Evolutionary conservation across 2,888 invertebrate genomes (phyloP).

Genomic region (Drosophila diplacantha): DNA sequence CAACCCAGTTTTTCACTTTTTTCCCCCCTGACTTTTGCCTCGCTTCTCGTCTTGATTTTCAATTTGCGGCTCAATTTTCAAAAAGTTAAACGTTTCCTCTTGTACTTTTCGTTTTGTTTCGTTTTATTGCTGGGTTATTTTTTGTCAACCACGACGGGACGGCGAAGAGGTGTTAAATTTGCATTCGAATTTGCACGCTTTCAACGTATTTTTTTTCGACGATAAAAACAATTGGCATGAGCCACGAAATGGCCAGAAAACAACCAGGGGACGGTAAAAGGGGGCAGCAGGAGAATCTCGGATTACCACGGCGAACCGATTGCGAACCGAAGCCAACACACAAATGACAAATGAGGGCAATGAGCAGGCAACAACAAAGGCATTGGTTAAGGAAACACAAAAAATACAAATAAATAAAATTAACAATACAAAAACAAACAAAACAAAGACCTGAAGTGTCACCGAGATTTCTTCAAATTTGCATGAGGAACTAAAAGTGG

Average conservation of each 20-base stretch:
- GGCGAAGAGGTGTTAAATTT: slow-evolving; percentile 65
- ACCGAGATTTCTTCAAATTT: slow-evolving; percentile 32
- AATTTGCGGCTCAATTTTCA: slow-evolving; percentile 65
- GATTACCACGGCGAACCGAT: slow-evolving; percentile 50
- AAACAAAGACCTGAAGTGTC: slow-evolving; percentile 24
- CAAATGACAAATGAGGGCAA: slow-evolving; percentile 64
- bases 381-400: slow-evolving; percentile 20
- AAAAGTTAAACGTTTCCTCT: slow-evolving; percentile 49
- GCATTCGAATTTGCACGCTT: slow-evolving; percentile 71
- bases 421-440: slow-evolving; percentile 17
- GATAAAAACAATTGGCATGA: slow-evolving; percentile 68
- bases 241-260: slow-evolving; percentile 44
- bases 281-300: slow-evolving; percentile 44
- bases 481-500: slow-evolving; percentile 25
- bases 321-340: slow-evolving; percentile 47
- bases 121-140: slow-evolving; percentile 21
- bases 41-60: slow-evolving; percentile 65
- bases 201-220: slow-evolving; percentile 54
- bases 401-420: slow-evolving; percentile 26
- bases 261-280: slow-evolving; percentile 3
- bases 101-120: slow-evolving; percentile 12
- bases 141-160: slow-evolving; percentile 52
- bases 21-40: slow-evolving; percentile 15
- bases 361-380: slow-evolving; percentile 27
- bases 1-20: slow-evolving; percentile 61